Base-by-base conservation (phyloP, 2,888 invertebrate genomes). In the Lasioglossum calceatum region DNA sequence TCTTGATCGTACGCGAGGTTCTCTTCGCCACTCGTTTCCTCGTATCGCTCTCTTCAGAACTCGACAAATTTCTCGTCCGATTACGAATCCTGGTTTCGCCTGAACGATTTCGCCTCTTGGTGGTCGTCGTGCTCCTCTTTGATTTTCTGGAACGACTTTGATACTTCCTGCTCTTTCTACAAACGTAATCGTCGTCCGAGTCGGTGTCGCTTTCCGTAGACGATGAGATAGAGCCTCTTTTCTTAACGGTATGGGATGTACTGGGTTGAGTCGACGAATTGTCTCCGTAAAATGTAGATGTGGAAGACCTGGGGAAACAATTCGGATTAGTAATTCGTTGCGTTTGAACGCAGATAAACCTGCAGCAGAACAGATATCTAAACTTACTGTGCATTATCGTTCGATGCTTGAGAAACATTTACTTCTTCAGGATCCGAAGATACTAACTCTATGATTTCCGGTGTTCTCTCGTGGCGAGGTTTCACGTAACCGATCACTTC, bases 401-500 rank as follows among this genome's bases (percentile, higher is more conserved):
- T 87, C 7, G 88, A 44, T 72, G 70, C 54, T 39, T 78, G 81
- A 81, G 82, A 36, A 70, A 79, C 27, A 73, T 82, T 81, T 61
- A 81, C 50, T 39, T 89, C 88, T 32, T 91, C 91, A 10, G 89
- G 79, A 70, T 96, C 96, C 4, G 96, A 96, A n/a, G 96, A 96
- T 19, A 96, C 93, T 82, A 97, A 93, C 89, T 97, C 96, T 32
- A 97, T 96, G 1, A 97, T 96, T 93, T 97, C 97, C 0, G 97
- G 97, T 67, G 97, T 97, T 82, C 97, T 95, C 89, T 97, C 97
- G 88, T 96, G 96, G 85, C 96, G 97, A 61, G 97, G 97, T 93
- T 97, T 97, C 50, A 97, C 96, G 92, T 96, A 97, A 3, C 96
- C 97, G 16, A 97, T 96, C 78, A 97, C 96, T 93, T 96, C 96